Evolutionary conservation across 2,113 vertebrate species (phyloP).

Genomic region (Poecilia latipinna): DNA sequence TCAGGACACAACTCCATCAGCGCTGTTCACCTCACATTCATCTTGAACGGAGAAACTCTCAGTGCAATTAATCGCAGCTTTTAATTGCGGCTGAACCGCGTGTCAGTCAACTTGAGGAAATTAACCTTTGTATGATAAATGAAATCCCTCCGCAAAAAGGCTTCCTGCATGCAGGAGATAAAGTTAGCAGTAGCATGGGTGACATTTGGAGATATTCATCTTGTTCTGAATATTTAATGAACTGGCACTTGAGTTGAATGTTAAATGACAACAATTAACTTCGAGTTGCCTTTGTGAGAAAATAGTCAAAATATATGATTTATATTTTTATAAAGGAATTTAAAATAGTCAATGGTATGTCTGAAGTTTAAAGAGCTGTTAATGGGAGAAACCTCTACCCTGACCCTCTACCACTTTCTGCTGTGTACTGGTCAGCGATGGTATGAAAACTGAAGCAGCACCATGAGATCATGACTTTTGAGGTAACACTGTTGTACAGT

Average conservation of each 20-base stretch:
- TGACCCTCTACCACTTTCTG: no score
- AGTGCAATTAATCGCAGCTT: constrained; percentile 30
- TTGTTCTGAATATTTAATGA: constrained; percentile 54
- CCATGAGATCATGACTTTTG: no score
- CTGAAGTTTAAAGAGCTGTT: no score
- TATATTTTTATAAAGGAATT: no score
- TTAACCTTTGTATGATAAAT: constrained; percentile 39
- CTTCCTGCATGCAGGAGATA: constrained; percentile 13
- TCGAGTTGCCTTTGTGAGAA: neutral
- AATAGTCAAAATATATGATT: no score
- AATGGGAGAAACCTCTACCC: no score
- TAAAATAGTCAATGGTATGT: no score
- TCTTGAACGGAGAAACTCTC: neutral
- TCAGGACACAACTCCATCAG: neutral
- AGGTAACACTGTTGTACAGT: no score
- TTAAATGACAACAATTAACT: constrained; percentile 18
- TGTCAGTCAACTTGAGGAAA: constrained; percentile 40
- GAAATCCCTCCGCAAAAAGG: constrained; percentile 32
- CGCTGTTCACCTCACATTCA: constrained; percentile 7
- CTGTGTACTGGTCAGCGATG: no score
- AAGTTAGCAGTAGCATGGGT: constrained; percentile 26
- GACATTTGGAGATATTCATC: constrained; percentile 59
- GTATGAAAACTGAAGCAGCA: no score
- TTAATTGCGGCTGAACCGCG: neutral
- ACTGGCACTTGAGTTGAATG: constrained; percentile 37